phyloP scores from a whole-genome alignment of 2,797 vertebrate species.

The Pampus argenteus region DNA sequence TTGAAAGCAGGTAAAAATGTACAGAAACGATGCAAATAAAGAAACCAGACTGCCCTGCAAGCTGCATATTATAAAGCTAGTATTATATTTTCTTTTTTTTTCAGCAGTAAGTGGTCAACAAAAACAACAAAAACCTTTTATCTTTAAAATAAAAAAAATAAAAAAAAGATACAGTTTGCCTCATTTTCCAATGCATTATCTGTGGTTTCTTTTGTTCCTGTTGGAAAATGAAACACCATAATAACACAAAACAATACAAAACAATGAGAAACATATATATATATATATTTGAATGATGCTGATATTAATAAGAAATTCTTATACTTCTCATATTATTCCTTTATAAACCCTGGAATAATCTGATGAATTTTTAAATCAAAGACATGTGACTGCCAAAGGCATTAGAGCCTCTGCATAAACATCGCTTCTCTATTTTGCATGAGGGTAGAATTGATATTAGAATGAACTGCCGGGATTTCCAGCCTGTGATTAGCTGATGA shows the following conservation, averaged over 20 bases:
- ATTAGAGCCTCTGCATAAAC: constrained; percentile 33
- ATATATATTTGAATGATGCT: neutral
- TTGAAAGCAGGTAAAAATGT: neutral
- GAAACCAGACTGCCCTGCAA: too few relatives aligned
- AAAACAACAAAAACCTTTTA: neutral
- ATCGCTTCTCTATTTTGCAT: constrained; percentile 42
- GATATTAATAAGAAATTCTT: neutral
- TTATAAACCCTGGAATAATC: constrained; percentile 20
- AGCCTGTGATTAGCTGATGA: constrained; percentile 76
- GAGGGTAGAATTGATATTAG: constrained; percentile 42
- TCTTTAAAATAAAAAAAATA: too few relatives aligned
- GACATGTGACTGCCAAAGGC: constrained; percentile 28
- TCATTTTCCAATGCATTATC: neutral
- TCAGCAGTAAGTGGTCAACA: neutral
- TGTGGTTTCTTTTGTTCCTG: too few relatives aligned
- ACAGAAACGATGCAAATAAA: neutral
- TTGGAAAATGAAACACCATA: neutral
- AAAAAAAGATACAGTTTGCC: neutral
- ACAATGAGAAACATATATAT: neutral
- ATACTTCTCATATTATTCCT: neutral
- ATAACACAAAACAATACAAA: neutral
- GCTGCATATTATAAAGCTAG: neutral
- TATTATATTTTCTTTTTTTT: neutral
- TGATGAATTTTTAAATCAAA: constrained; percentile 30
- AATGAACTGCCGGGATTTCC: constrained; percentile 56